These are phyloP conservation scores for Coracopsis vasa DNA, from an alignment of 2,113 vertebrate species.

Conservation along the genomic window DNA sequence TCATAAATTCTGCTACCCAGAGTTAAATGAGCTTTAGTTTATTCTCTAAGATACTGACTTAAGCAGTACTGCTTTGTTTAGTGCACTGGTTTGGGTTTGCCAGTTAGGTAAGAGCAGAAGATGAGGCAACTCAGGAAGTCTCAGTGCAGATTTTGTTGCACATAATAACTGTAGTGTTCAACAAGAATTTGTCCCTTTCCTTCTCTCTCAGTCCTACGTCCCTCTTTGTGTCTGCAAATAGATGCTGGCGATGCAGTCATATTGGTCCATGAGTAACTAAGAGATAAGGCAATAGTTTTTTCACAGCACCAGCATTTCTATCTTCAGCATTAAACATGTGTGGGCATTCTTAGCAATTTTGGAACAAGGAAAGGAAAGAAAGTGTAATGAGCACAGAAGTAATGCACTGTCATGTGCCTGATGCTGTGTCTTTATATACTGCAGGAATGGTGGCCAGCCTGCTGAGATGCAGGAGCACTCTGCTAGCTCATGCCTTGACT, in stretches of 20 bases:
- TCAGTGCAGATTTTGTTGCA: neutral
- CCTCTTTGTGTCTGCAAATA: neutral
- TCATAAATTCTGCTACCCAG: neutral
- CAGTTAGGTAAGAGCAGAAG: neutral
- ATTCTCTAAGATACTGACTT: neutral
- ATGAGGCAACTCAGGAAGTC: neutral
- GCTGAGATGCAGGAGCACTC: fast-evolving
- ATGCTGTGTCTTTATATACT: neutral
- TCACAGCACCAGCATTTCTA: neutral
- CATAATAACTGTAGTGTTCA: neutral
- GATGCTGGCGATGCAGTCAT: neutral
- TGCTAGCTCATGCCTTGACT: neutral
- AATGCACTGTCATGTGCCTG: neutral
- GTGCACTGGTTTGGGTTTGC: neutral
- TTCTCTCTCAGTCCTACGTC: neutral
- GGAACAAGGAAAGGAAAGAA: neutral
- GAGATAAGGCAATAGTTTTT: neutral
- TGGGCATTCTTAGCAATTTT: neutral
- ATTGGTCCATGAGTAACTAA: neutral
- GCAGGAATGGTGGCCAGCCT: neutral
- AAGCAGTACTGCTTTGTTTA: neutral
- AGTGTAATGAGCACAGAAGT: neutral
- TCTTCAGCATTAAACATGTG: neutral
- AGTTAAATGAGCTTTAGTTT: neutral
- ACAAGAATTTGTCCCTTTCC: neutral